phyloP scores from a whole-genome alignment of 2,797 vertebrate species.

The Netta rufina region DNA sequence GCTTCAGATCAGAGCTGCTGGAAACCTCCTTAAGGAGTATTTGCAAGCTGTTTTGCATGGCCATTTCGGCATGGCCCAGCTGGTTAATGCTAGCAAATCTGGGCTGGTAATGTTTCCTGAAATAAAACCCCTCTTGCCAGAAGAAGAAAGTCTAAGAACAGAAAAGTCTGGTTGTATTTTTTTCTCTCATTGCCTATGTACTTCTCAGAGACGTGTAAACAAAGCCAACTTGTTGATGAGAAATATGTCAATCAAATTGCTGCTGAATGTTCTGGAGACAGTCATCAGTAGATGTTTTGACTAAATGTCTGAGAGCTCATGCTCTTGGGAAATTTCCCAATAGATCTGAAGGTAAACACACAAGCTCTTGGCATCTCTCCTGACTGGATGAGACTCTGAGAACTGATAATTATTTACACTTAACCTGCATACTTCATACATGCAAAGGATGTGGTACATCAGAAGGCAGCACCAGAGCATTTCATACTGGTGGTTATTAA shows the following conservation, averaged over 20 bases:
- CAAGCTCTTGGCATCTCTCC: slow-evolving; percentile 40
- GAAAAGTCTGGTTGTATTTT: slow-evolving; percentile 37
- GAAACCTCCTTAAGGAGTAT: not conserved
- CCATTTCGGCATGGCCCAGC: not conserved
- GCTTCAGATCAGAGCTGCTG: not conserved
- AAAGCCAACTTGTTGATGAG: slow-evolving; percentile 73
- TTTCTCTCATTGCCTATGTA: slow-evolving; percentile 39
- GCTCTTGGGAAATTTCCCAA: slow-evolving; percentile 63
- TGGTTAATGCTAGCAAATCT: slow-evolving; percentile 32
- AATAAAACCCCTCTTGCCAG: slow-evolving; percentile 34
- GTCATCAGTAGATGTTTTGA: slow-evolving; percentile 66
- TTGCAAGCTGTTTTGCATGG: slow-evolving; percentile 28
- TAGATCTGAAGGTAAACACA: slow-evolving; percentile 67
- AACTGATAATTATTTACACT: slow-evolving; percentile 50
- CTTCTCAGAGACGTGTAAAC: slow-evolving; percentile 50
- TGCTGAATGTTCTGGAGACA: slow-evolving; percentile 68
- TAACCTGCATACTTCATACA: not conserved
- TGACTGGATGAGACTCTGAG: slow-evolving; percentile 9
- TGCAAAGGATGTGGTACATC: not conserved
- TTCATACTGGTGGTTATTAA: not conserved
- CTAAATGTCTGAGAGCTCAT: slow-evolving; percentile 64
- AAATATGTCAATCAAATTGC: slow-evolving; percentile 70
- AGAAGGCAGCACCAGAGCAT: not conserved
- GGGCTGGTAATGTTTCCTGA: slow-evolving; percentile 11
- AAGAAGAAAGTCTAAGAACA: slow-evolving; percentile 47